Percentiles rank a stretch among this genome's conserved stretches.
Conservation (phyloP, 2,888 invertebrate genomes). For the Caenorhabditis virilis region DNA sequence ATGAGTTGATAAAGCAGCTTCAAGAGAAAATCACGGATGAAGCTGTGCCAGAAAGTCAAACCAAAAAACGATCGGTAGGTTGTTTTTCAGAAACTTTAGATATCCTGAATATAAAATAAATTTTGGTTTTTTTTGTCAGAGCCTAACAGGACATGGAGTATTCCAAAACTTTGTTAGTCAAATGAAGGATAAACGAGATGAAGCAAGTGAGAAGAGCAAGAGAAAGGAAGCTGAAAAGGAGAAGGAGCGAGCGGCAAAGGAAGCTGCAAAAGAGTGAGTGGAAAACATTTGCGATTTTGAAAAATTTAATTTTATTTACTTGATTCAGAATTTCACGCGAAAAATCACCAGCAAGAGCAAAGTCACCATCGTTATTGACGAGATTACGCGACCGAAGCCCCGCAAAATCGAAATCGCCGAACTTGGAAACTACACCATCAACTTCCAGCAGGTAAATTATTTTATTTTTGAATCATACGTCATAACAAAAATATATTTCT, state of each 20-base stretch:
- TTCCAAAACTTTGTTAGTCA: slow-evolving; percentile 58
- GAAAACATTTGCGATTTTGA: background rate
- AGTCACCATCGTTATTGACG: slow-evolving; percentile 59
- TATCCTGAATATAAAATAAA: background rate
- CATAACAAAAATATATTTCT: no score
- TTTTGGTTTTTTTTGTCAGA: slow-evolving; percentile 19
- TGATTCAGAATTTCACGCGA: slow-evolving; percentile 44
- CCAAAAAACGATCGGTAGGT: slow-evolving; percentile 51
- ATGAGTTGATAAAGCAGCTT: slow-evolving; percentile 43
- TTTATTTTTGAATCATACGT: no score
- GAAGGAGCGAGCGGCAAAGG: slow-evolving; percentile 52
- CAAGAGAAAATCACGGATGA: slow-evolving; percentile 46
- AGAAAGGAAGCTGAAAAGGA: slow-evolving; percentile 52
- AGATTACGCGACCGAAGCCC: slow-evolving; percentile 61
- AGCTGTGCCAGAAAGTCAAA: slow-evolving; percentile 38
- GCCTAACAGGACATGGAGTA: slow-evolving; percentile 45
- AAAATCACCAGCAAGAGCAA: slow-evolving; percentile 48
- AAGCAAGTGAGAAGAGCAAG: slow-evolving; percentile 44
- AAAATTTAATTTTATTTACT: slow-evolving; percentile 1
- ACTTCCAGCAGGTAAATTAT: slow-evolving; percentile 44
- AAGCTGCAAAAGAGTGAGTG: slow-evolving; percentile 50
- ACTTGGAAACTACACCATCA: slow-evolving; percentile 52
- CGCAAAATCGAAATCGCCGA: slow-evolving; percentile 54
- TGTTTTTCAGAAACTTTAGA: background rate
- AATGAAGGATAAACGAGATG: slow-evolving; percentile 49